phyloP scores from a whole-genome alignment of 2,113 vertebrate genomes.

The Verasper variegatus region DNA sequence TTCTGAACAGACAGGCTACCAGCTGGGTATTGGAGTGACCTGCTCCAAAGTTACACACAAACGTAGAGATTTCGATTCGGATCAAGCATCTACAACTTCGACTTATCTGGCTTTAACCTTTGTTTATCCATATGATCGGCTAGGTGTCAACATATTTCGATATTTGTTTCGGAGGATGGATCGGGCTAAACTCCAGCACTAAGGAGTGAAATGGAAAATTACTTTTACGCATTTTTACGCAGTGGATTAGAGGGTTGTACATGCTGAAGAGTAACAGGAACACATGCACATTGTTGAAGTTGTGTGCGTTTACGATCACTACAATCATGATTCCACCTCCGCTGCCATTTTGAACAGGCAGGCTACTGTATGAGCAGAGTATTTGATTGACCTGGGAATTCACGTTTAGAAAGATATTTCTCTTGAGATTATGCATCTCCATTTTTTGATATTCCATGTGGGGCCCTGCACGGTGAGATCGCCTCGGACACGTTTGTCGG shows the following conservation, averaged over 20 bases:
- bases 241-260: neutral
- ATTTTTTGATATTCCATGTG: conserved; percentile 26
- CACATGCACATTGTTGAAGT: neutral
- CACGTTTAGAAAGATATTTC: neutral
- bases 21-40: too few relatives aligned
- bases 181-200: neutral
- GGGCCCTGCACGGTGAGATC: conserved; percentile 11
- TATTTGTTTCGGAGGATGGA: neutral
- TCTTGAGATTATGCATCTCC: neutral
- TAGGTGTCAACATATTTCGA: neutral
- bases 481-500: conserved; percentile 18
- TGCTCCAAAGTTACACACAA: too few relatives aligned
- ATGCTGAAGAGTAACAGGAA: neutral
- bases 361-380: neutral
- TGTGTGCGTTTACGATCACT: neutral
- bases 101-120: too few relatives aligned
- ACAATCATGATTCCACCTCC: neutral
- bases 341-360: neutral
- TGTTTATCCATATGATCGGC: neutral
- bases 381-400: neutral
- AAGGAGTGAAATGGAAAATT: neutral
- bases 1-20: too few relatives aligned
- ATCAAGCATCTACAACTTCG: too few relatives aligned
- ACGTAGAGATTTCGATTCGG: too few relatives aligned
- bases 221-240: neutral